Conservation (phyloP, 2,113 vertebrate genomes). For the Oryzias melastigma region DNA sequence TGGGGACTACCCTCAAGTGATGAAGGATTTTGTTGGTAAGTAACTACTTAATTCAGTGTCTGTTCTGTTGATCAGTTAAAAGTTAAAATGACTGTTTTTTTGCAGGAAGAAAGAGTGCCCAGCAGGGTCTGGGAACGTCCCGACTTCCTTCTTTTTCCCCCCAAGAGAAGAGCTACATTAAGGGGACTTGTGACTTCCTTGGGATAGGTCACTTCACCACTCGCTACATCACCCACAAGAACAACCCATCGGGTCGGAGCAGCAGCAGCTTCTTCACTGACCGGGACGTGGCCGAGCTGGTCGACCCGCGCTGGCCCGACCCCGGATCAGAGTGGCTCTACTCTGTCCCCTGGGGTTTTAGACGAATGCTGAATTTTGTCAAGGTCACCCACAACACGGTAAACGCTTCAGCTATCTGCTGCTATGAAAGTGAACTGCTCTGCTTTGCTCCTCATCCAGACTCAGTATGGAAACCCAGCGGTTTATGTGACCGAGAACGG, state of each 20-base stretch:
- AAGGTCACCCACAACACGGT: constrained; percentile 77
- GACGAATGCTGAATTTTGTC: constrained; percentile 89
- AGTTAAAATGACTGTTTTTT: constrained; percentile 2
- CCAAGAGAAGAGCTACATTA: constrained; percentile 90
- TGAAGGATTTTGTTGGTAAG: constrained; percentile 91
- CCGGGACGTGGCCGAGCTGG: constrained; percentile 84
- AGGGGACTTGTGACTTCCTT: constrained; percentile 90
- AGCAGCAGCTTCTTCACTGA: constrained; percentile 84
- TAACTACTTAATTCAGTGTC: neutral
- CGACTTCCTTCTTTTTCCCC: constrained; percentile 86
- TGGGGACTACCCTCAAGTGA: constrained; percentile 94
- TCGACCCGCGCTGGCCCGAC: constrained; percentile 88
- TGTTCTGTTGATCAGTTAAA: neutral
- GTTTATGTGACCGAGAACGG: constrained; percentile 93
- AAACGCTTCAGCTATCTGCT: neutral
- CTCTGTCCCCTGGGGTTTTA: constrained; percentile 90
- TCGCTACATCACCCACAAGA: constrained; percentile 85
- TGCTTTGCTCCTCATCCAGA: constrained; percentile 71
- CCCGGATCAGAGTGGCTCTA: constrained; percentile 87
- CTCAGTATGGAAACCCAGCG: constrained; percentile 88
- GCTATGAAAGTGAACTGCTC: neutral
- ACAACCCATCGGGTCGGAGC: constrained; percentile 67
- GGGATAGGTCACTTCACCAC: constrained; percentile 92
- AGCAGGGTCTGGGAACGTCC: constrained; percentile 84
- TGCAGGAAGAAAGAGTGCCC: constrained; percentile 85